These are phyloP conservation scores for Elaphurus davidianus DNA, from an alignment of 2,113 vertebrate genomes.

Conservation along the genomic window DNA sequence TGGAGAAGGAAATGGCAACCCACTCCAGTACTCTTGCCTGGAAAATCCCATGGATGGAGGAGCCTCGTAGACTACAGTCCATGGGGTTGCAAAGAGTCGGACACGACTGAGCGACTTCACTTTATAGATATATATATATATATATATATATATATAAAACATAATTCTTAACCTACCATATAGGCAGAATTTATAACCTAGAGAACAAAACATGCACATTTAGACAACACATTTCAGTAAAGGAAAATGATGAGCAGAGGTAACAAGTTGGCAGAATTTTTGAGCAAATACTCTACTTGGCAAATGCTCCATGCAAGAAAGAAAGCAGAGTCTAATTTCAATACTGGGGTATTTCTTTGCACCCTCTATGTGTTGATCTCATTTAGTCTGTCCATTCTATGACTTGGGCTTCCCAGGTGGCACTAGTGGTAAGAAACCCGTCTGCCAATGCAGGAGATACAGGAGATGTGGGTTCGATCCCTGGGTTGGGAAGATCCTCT, in stretches of 20 bases:
- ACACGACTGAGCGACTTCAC: not conserved
- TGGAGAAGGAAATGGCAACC: not conserved
- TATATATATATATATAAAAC: no score
- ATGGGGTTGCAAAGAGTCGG: not conserved
- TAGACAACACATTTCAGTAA: not conserved
- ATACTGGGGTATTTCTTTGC: accelerated
- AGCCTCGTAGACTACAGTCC: not conserved
- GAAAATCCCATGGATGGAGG: not conserved
- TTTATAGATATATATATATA: not conserved
- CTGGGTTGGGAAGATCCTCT: not conserved
- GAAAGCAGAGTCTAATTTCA: not conserved
- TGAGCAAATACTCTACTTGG: not conserved
- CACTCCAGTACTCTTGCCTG: not conserved
- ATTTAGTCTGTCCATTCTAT: not conserved
- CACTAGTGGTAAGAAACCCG: not conserved
- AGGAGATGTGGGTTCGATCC: not conserved
- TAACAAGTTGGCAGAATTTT: not conserved
- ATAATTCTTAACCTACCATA: not conserved
- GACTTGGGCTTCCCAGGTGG: not conserved
- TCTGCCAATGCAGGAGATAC: not conserved
- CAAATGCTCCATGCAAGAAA: not conserved
- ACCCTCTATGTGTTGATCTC: accelerated
- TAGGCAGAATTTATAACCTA: not conserved
- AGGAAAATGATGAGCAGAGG: not conserved
- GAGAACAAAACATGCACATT: not conserved